Base-by-base conservation (phyloP, 37 sponge, comb jelly and placozoan genomes). In the Ephydatia muelleri region DNA sequence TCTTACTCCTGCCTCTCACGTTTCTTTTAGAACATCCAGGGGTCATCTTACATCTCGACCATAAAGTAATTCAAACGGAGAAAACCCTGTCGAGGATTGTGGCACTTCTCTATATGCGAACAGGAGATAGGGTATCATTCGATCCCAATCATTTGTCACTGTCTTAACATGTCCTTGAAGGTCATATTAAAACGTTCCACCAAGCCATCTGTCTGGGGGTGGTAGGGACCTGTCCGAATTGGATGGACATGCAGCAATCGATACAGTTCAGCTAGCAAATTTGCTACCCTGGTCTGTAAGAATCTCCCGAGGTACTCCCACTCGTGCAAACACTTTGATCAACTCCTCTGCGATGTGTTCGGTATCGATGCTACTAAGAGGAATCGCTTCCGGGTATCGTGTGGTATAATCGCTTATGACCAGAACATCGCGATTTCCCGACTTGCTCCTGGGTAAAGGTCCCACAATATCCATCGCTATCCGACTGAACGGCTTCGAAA, bases 171-270 rank as follows among this genome's bases (percentile, higher is more conserved):
- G 28, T 27, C 43, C 40, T 84, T 84, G 69, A 84, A 35, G 23
- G 78, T 85, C 35, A 16, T 22, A 37, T 76, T 77, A 43, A 84
- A 84, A 5, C 85, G 34, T 32, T 84, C 78, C 22, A 84, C 85
- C 71, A 84, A 34, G 6, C 85, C 85, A 33, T 84, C 75, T 22
- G 84, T 83, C 66, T 83, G 84, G 26, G 75, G 84, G 33, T 83
- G 84, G 75, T 83, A 83, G 12, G 85, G 85, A 27, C 65, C 35
- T 23, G 77, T 84, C 68, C 66, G 35, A 33, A 79, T 78, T 0
- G 65, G 79, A 19, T 78, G 47, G 73, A 85, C 38, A 9, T 34
- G 49, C 29, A 85, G 49, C 22, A 79, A 26, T 31, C 29, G 35
- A 49, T 84, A 84, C 12, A 84, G 32, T 32, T 84, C 85, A 5